These are phyloP conservation scores for Phylloscopus whistleri DNA, from an alignment of 2,113 vertebrate genomes.

Conservation along the genomic window DNA sequence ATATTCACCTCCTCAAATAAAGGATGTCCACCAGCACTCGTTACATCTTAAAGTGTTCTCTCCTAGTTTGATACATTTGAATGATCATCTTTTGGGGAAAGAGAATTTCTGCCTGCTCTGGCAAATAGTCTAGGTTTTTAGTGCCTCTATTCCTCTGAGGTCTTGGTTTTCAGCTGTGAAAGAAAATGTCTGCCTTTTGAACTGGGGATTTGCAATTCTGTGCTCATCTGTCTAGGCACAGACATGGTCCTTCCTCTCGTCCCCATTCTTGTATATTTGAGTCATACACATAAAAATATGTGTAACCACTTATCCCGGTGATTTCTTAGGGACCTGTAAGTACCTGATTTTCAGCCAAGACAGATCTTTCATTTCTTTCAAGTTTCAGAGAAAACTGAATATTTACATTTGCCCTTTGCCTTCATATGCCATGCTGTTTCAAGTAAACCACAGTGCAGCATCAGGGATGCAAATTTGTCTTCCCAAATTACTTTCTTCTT, in stretches of 20 bases:
- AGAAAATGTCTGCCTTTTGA: neutral
- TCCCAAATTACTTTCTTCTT: neutral
- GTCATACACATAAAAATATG: neutral
- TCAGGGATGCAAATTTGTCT: neutral
- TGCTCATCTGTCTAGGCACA: neutral
- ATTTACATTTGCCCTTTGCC: neutral
- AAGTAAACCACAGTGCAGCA: neutral
- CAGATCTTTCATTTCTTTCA: neutral
- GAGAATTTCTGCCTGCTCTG: neutral
- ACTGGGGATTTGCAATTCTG: neutral
- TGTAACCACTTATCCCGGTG: accelerated
- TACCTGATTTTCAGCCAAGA: neutral
- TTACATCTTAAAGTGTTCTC: neutral
- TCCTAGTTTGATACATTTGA: neutral
- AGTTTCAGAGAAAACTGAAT: neutral
- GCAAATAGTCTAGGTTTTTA: neutral
- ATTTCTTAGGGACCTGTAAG: neutral
- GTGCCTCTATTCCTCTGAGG: neutral
- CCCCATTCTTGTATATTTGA: neutral
- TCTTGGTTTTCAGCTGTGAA: neutral
- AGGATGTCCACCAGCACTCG: neutral
- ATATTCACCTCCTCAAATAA: neutral
- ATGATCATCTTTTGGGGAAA: neutral
- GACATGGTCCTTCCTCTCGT: neutral
- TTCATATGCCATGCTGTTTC: neutral